Conservation (phyloP, 2,113 vertebrate species). For the Tenebrosternarchus preto region DNA sequence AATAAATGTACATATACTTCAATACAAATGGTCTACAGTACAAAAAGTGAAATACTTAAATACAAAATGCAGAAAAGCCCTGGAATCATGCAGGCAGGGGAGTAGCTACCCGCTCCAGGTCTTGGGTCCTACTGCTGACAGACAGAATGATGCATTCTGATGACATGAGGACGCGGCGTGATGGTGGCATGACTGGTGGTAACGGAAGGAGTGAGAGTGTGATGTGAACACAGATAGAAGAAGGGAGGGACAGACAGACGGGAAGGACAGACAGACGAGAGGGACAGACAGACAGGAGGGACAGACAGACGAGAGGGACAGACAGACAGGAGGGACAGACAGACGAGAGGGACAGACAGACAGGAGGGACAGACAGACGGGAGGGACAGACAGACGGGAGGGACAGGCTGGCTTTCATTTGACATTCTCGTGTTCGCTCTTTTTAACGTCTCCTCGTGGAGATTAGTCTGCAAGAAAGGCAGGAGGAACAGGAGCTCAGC, state of each 20-base stretch:
- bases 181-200: conserved; percentile 60
- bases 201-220: conserved; percentile 65
- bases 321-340: no score
- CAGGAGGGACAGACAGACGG: no score
- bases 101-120: conserved; percentile 67
- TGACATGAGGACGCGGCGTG: conserved; percentile 54
- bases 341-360: no score
- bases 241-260: no score
- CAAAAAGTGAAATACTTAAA: conserved; percentile 39
- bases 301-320: no score
- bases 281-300: no score
- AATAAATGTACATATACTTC: not conserved
- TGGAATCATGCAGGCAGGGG: conserved; percentile 56
- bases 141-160: conserved; percentile 65
- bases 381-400: conserved; percentile 66
- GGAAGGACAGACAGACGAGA: no score
- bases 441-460: conserved; percentile 58
- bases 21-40: conserved; percentile 1
- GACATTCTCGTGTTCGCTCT: conserved; percentile 50
- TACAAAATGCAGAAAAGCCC: conserved; percentile 46
- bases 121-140: conserved; percentile 65
- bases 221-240: conserved; percentile 67
- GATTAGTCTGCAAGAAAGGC: conserved; percentile 58
- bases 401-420: conserved; percentile 55
- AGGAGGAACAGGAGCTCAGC: conserved; percentile 55